Evolutionary conservation across 1,140 invertebrate species (phyloP).

Genomic region (Papilio aristodemus): DNA sequence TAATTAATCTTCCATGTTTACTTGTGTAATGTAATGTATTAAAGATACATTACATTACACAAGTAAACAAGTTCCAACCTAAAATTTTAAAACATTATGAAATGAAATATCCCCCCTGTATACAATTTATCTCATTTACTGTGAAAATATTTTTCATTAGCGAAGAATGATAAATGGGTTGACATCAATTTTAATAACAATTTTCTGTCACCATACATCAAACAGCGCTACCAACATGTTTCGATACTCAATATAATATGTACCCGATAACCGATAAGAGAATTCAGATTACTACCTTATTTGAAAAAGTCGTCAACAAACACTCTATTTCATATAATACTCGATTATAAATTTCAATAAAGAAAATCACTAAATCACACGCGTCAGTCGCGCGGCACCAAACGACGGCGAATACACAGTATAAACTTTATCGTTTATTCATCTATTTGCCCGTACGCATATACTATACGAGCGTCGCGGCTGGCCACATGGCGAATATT

Average conservation of each 20-base stretch:
- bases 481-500: conserved; percentile 67
- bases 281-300: conserved; percentile 18
- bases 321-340: conserved; percentile 16
- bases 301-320: conserved; percentile 13
- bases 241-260: conserved; percentile 6
- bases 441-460: conserved; percentile 40
- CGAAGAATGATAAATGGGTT: background rate
- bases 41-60: too few relatives aligned
- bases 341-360: conserved; percentile 7
- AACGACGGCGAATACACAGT: conserved; percentile 5
- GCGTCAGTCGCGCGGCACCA: conserved; percentile 3
- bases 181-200: conserved; percentile 1
- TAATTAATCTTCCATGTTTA: too few relatives aligned
- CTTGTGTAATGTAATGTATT: too few relatives aligned
- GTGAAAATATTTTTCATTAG: background rate
- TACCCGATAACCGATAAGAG: conserved; percentile 30
- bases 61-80: too few relatives aligned
- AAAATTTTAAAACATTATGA: too few relatives aligned
- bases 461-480: conserved; percentile 45
- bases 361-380: conserved; percentile 23
- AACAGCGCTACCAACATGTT: background rate
- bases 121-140: too few relatives aligned
- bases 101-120: too few relatives aligned
- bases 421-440: conserved; percentile 39
- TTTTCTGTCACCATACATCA: conserved; percentile 18